Evolutionary conservation across 2,888 invertebrate genomes (phyloP), one percentile per base, ranked within the genome.

Genomic region (Cheilosia pagana): DNA sequence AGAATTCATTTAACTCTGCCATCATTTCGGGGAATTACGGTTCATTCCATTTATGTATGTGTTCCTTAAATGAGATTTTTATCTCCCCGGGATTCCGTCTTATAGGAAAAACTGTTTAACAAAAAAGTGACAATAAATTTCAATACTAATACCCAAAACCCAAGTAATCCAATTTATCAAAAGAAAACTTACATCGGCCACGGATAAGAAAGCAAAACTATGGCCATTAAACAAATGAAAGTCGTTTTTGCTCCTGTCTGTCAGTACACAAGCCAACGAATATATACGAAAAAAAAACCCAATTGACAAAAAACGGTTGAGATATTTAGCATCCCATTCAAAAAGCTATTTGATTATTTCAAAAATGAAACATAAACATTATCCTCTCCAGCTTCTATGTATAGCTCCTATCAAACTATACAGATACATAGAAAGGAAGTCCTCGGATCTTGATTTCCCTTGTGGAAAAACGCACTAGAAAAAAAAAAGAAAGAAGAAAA

Each of bases 381-480:
- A 68, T 60, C 52, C 50, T n/a, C 12, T 45, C 45, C 45, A 16
- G 10, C 55, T 25, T n/a, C 35, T 16, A 3, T 12, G 2, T 8
- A 6, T 8, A 6, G 28, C 28, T 25, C 25, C 35, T 35, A 23
- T 16, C 35, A 39, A 12, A 35, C 25, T 25, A 10, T 10, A 23
- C n/a, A 3, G 16, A 52, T 28, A 75, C 41, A 59, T 31, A 14
- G 50, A 60, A 60, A 31, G 35, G 60, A 68, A 68, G 60, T 60
- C 76, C 67, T 68, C 68, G 76, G 60, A 57, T 52, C 52, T 52
- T 76, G 76, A 76, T 76, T 76, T 76, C 76, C 76, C 76, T 52
- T 60, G 68, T 59, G 75, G 50, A 67, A 67, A 67, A 50, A 59
- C 39, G 39, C 59, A 50, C 21, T 21, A 60, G 53, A 52, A 62